Evolutionary conservation across 2,113 vertebrate species (phyloP), one percentile per base, ranked within the genome.

Genomic region (Mastomys coucha): DNA sequence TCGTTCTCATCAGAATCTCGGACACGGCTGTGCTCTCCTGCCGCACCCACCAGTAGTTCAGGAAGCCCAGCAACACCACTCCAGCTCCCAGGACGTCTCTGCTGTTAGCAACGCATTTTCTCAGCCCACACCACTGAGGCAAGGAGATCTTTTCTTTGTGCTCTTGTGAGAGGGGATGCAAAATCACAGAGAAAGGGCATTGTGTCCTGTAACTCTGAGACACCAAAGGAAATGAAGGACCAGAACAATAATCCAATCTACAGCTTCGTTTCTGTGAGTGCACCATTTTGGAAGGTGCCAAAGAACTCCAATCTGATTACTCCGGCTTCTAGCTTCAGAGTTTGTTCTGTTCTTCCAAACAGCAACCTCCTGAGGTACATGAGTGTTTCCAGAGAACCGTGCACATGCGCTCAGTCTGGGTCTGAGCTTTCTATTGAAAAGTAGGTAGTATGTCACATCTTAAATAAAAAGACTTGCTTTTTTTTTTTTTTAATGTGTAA

Each of bases 401-500:
- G 1, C 2, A 49, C 19, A 24, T 20, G 17, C 5, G 36, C 76
- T 36, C 7, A 51, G 9, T 24, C 17, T 58, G 49, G n/a, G 36
- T 56, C 10, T 39, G 56, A n/a, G 63, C 7, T 88, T 94, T 36
- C 69, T 33, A 42, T 56, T 39, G 90, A 86, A 24, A 88, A 88
- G 24, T 10, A 75, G n/a, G 13, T 58, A 2, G 12, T 65, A 56
- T 76, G 28, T 63, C 42, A 58, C 22, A 78, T 70, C 93, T 93
- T 58, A 81, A 69, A 95, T 49, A 87, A 89, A 39, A 80, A 70
- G 31, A n/a, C 78, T 90, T 90, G n/a, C 2, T 93, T 80, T 94
- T 69, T 69, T 94, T 69, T 69, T 69, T 69, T 31, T 69, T 69
- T 69, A 2, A 67, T 67, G 42, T 22, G 31, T 76, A 63, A 63